Base-by-base conservation (phyloP, 2,888 invertebrate species). In the Pseudoips prasinana region DNA sequence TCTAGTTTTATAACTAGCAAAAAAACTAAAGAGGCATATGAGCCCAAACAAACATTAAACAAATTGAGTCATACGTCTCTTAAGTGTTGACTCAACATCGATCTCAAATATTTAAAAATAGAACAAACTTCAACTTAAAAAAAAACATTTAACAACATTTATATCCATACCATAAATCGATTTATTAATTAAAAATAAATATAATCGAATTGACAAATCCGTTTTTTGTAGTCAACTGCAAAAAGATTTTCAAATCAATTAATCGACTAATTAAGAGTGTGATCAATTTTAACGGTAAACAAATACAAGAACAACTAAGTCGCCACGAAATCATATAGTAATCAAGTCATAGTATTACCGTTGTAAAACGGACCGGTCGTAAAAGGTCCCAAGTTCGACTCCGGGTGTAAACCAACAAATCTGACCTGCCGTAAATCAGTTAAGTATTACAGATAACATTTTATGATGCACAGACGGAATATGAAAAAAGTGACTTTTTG, bases 351-450 rank as follows among this genome's bases (percentile, higher is more conserved):
- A 34, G 73, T 75, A 76, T 79, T 73, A 76, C 74, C 64, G 81
- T 73, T 81, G 64, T 84, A 83, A 83, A 81, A 79, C 54, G 58
- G 58, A 61, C 51, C 64, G 75, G 3, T 14, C 14, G 14, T 86
- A 86, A 86, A 83, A 67, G 75, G 81, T 73, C 79, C 80, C 75
- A 61, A 73, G 85, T 83, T 83, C 73, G 79, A 75, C 63, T 53
- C 72, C 57, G 64, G 57, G 64, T 68, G 81, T 83, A 84, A 86
- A 87, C 86, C 77, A 85, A 87, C 87, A 86, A 86, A 85, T 83
- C 86, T 85, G 84, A 86, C 85, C 83, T 65, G 64, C 84, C 85
- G 78, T 88, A 88, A 87, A 88, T 88, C 86, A 86, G 82, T 86
- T 87, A 85, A 79, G 72, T 86, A 77, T 76, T 76, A 75, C 76